Percentiles rank a stretch among this genome's conserved stretches.
Evolutionary conservation across 2,888 invertebrate species (phyloP).

Genomic region (Xylota segnis): DNA sequence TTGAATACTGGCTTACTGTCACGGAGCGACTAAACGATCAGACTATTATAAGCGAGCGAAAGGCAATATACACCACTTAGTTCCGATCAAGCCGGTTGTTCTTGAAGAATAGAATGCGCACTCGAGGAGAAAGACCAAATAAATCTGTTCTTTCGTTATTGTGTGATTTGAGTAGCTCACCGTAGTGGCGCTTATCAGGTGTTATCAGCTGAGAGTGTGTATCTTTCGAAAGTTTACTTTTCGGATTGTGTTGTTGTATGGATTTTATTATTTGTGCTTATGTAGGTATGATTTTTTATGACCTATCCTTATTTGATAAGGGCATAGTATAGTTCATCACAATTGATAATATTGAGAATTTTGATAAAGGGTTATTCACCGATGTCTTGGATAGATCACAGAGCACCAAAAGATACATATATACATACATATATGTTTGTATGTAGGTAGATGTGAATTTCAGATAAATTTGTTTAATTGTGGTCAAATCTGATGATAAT

Average conservation of each 20-base stretch:
- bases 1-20: slow-evolving; percentile 43
- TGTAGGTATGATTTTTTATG: too few relatives aligned
- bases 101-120: slow-evolving; percentile 49
- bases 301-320: neutral
- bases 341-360: neutral
- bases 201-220: slow-evolving; percentile 52
- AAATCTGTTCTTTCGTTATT: slow-evolving; percentile 32
- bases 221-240: slow-evolving; percentile 22
- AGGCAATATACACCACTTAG: slow-evolving; percentile 23
- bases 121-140: slow-evolving; percentile 27
- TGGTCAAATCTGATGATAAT: slow-evolving; percentile 29
- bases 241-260: slow-evolving; percentile 19
- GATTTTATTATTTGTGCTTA: neutral
- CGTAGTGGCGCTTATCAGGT: slow-evolving; percentile 55
- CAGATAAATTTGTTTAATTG: slow-evolving; percentile 25
- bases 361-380: neutral
- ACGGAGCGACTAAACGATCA: slow-evolving; percentile 17
- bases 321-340: neutral
- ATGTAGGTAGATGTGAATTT: neutral
- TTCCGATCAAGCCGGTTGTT: slow-evolving; percentile 39
- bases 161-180: slow-evolving; percentile 3
- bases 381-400: neutral
- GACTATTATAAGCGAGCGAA: slow-evolving; percentile 58
- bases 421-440: neutral
- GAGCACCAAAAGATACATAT: too few relatives aligned